These are phyloP conservation scores for Gryllus longicercus DNA, from an alignment of 2,888 invertebrate species.

Conservation along the genomic window DNA sequence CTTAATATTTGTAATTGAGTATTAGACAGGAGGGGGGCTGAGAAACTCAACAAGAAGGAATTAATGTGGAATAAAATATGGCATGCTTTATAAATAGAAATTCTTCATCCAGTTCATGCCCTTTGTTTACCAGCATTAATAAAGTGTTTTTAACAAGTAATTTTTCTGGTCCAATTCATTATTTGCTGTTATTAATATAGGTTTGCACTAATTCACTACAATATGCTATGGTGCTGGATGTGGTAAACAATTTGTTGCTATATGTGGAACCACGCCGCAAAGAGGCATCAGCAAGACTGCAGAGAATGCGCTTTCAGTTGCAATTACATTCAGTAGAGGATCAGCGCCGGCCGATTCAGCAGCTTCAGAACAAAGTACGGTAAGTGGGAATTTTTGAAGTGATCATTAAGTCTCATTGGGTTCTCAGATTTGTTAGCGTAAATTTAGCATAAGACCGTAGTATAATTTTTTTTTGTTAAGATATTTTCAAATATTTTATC, in stretches of 20 bases:
- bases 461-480: too few species aligned
- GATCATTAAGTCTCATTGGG: too few species aligned
- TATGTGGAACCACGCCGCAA: constrained; percentile 95
- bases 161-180: neutral
- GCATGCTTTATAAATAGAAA: too few species aligned
- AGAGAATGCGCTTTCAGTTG: constrained; percentile 90
- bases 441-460: too few species aligned
- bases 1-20: too few species aligned
- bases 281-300: constrained; percentile 81
- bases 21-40: too few species aligned
- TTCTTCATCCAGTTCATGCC: neutral
- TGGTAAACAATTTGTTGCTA: constrained; percentile 93
- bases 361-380: constrained; percentile 74
- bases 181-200: neutral
- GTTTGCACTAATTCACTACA: constrained; percentile 47
- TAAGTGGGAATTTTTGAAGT: constrained; percentile 35
- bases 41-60: too few species aligned
- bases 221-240: constrained; percentile 95
- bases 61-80: too few species aligned
- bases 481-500: too few species aligned
- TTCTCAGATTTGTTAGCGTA: too few species aligned
- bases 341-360: constrained; percentile 86
- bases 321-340: constrained; percentile 89
- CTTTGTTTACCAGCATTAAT: neutral
- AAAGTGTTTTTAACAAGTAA: too few species aligned